phyloP scores from a whole-genome alignment of 2,888 invertebrate species.

The Spialia ferax region DNA sequence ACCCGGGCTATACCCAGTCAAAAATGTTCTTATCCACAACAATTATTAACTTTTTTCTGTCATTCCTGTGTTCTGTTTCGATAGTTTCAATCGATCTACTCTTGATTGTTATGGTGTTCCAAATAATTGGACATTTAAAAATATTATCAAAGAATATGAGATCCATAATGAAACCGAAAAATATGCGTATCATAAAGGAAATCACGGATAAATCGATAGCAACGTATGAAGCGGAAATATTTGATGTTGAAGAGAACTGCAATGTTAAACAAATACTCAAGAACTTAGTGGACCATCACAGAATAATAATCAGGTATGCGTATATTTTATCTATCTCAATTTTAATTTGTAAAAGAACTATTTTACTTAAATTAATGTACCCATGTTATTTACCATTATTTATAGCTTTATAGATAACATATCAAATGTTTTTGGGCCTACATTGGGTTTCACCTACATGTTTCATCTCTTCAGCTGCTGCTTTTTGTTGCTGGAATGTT shows the following conservation, averaged over 20 bases:
- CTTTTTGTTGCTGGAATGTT: slow-evolving; percentile 44
- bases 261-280: slow-evolving; percentile 31
- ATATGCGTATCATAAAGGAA: not conserved
- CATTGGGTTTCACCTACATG: slow-evolving; percentile 41
- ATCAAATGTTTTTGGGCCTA: slow-evolving; percentile 42
- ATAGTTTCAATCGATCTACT: slow-evolving; percentile 14
- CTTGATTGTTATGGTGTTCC: slow-evolving; percentile 16
- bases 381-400: not conserved
- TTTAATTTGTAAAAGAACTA: not conserved
- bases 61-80: not conserved
- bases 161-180: slow-evolving; percentile 13
- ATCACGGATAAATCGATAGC: not conserved
- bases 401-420: slow-evolving; percentile 38
- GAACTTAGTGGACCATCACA: slow-evolving; percentile 43
- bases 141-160: slow-evolving; percentile 21
- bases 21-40: slow-evolving; percentile 1
- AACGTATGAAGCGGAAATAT: not conserved
- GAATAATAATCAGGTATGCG: slow-evolving; percentile 40
- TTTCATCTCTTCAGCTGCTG: slow-evolving; percentile 45
- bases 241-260: slow-evolving; percentile 32
- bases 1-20: slow-evolving; percentile 10
- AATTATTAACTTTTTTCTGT: slow-evolving; percentile 12
- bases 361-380: not conserved
- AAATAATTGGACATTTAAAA: slow-evolving; percentile 28
- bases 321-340: not conserved